A percentile compares a stretch with the other conserved stretches of the same genome.
Evolutionary conservation across 2,797 vertebrate genomes (phyloP).

Genomic region (Gallinago stenura): DNA sequence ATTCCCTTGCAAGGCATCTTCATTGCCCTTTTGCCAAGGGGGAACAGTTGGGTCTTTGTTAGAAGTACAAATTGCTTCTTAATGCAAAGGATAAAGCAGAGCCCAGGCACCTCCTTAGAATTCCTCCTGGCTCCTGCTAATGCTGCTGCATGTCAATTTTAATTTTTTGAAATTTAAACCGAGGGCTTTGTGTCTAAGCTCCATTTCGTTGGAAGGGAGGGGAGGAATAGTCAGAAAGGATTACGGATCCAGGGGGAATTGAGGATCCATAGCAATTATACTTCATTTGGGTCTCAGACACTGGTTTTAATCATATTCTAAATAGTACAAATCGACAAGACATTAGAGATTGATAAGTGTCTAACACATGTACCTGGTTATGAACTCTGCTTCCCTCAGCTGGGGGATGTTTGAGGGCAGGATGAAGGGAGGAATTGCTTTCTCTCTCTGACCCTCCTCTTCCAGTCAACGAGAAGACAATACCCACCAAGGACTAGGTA

Average conservation of each 20-base stretch:
- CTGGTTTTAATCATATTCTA: constrained; percentile 78
- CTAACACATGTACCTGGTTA: constrained; percentile 46
- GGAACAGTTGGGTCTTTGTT: constrained; percentile 79
- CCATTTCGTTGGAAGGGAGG: constrained; percentile 76
- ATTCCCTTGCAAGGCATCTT: constrained; percentile 78
- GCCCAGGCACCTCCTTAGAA: constrained; percentile 80
- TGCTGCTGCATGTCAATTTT: constrained; percentile 85
- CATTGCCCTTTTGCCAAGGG: constrained; percentile 81
- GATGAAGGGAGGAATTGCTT: not conserved
- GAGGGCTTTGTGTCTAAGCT: constrained; percentile 84
- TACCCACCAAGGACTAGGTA: not conserved
- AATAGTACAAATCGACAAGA: constrained; percentile 74
- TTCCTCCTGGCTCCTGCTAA: constrained; percentile 77
- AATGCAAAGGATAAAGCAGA: constrained; percentile 82
- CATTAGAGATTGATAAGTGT: constrained; percentile 72
- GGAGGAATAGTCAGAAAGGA: constrained; percentile 83
- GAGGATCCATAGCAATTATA: constrained; percentile 80
- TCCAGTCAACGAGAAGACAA: not conserved
- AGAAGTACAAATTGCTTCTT: constrained; percentile 86
- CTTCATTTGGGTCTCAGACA: constrained; percentile 81
- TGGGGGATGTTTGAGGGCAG: not conserved
- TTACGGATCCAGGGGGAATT: constrained; percentile 75
- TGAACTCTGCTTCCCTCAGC: constrained; percentile 15
- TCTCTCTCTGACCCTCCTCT: not conserved
- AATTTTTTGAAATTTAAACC: constrained; percentile 86